Conservation (phyloP, 2,797 vertebrate genomes). For the Eulemur mongoz region DNA sequence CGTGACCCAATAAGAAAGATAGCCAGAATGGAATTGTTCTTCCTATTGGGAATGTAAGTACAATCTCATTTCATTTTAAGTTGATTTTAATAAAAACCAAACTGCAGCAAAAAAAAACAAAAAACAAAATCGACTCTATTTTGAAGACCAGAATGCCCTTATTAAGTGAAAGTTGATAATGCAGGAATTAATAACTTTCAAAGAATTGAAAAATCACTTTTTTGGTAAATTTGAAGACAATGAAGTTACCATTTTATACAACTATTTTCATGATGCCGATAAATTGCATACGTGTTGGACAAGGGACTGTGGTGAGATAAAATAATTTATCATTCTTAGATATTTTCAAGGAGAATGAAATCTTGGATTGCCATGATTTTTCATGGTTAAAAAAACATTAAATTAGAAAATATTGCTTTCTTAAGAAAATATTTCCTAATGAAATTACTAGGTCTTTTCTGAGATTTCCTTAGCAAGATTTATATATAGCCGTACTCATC, state of each 20-base stretch:
- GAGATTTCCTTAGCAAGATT: slow-evolving; percentile 4
- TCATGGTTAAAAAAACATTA: background rate
- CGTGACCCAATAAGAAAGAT: background rate
- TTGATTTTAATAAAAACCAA: background rate
- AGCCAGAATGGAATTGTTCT: background rate
- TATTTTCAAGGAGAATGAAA: slow-evolving; percentile 20
- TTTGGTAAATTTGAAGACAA: slow-evolving; percentile 10
- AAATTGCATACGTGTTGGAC: background rate
- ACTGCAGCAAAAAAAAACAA: background rate
- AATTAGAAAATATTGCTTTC: slow-evolving; percentile 16
- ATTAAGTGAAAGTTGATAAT: background rate
- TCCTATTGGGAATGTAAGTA: background rate
- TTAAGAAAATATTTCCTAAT: slow-evolving; percentile 39
- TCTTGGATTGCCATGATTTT: background rate
- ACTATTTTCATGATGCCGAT: background rate
- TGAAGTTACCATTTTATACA: background rate
- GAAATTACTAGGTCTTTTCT: slow-evolving; percentile 22
- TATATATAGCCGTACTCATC: background rate
- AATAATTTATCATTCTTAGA: background rate
- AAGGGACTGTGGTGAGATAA: background rate
- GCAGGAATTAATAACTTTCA: background rate
- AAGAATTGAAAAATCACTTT: slow-evolving; percentile 14
- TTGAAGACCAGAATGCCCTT: background rate
- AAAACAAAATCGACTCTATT: background rate
- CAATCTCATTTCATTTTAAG: background rate